A percentile compares a stretch with the other conserved stretches of the same genome.
phyloP scores from a whole-genome alignment of 1,140 invertebrate species.

The Zaprionus nigranus region DNA sequence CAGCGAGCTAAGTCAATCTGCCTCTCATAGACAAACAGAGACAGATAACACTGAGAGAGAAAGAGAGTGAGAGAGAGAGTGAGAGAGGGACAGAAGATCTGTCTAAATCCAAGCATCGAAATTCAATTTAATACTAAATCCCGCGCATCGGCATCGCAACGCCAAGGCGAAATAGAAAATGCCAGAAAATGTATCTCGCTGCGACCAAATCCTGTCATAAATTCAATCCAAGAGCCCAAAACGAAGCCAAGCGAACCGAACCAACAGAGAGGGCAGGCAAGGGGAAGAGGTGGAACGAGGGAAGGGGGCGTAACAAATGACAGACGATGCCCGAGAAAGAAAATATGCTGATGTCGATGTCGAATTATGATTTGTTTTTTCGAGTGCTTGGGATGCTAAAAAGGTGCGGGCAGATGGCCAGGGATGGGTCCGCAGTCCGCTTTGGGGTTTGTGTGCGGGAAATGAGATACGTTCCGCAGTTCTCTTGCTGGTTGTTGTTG shows the following conservation, averaged over 20 bases:
- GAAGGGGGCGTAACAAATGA: slow-evolving; percentile 37
- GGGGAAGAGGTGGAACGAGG: not conserved
- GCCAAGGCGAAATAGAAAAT: slow-evolving; percentile 68
- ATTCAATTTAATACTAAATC: slow-evolving; percentile 82
- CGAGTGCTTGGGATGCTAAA: slow-evolving; percentile 39
- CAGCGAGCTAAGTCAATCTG: slow-evolving; percentile 39
- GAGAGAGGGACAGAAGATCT: slow-evolving; percentile 14
- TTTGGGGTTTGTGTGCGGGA: slow-evolving; percentile 21
- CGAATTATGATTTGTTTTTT: slow-evolving; percentile 79
- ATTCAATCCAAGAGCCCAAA: slow-evolving; percentile 38
- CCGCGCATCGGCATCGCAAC: slow-evolving; percentile 61
- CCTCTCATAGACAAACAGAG: not conserved
- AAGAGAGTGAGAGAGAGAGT: not conserved
- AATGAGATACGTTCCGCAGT: slow-evolving; percentile 59
- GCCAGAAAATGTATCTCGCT: slow-evolving; percentile 73
- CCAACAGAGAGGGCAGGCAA: not conserved
- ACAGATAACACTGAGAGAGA: not conserved
- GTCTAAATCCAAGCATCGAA: slow-evolving; percentile 74
- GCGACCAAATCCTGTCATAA: slow-evolving; percentile 73
- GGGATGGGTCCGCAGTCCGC: slow-evolving; percentile 8
- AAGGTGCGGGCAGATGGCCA: not conserved
- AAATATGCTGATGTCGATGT: slow-evolving; percentile 81
- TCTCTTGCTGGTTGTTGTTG: not conserved
- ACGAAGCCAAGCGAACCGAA: slow-evolving; percentile 8
- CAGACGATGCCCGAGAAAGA: slow-evolving; percentile 55